Base-by-base conservation (phyloP, 2,797 vertebrate genomes). In the Etheostoma nigrum region DNA sequence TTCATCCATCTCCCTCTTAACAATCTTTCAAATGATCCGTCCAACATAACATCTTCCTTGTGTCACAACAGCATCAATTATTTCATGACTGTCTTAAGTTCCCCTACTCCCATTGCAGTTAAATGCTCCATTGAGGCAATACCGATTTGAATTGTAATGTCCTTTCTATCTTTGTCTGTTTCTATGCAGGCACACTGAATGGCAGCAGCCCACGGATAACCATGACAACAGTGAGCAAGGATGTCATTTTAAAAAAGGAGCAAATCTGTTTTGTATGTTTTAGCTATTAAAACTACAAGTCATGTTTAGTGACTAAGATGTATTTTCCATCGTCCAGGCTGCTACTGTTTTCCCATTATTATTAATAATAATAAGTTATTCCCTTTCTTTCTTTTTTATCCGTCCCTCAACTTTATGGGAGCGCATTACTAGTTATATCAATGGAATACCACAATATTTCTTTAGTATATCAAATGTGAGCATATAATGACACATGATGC, bases 221-320 rank as follows among this genome's bases (percentile, higher is more conserved):
- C 89, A 89, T 86, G 83, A 85, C 86, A 89, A 89, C 83, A 68
- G 62, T 7, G 67, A 68, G 49, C 25, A 60, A 33, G 59, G 47
- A 14, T 62, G 74, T 58, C 4, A 58, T 44, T 70, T 66, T 36
- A 60, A 76, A 64, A 67, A 81, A 62, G 67, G 21, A 69, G 40
- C 19, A 23, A 21, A 68, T 45, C 33, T 74, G 53, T 64, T 61
- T 72, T 30, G 18, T 14, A n/a, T 23, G 7, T 42, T 67, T 36
- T 14, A 19, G 5, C 13, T 25, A 45, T 36, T 11, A 70, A 40
- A 40, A 42, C 27, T 52, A 51, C 59, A 62, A 60, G 44, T 62
- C 10, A 33, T 19, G 12, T 21, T 23, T 8, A 27, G 4, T 15
- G 19, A 40, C 0, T 27, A 16, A 40, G 0, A 73, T 18, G 10